Evolutionary conservation across 2,797 vertebrate genomes (phyloP).

Genomic region (Macropodus opercularis): DNA sequence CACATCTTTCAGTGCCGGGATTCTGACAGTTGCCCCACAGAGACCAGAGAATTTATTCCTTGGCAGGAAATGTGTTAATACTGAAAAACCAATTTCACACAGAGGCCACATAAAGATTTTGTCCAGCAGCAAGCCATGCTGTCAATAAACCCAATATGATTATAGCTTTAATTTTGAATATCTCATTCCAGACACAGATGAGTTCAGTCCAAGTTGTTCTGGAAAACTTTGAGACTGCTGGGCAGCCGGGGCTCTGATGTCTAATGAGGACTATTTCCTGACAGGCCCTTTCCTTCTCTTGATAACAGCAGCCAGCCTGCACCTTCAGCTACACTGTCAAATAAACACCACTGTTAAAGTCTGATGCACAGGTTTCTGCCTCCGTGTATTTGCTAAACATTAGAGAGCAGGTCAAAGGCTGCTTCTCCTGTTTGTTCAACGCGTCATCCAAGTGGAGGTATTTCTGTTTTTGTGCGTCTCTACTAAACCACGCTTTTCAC

Average conservation of each 20-base stretch:
- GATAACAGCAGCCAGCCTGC: conserved; percentile 44
- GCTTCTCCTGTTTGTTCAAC: neutral
- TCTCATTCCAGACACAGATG: conserved; percentile 20
- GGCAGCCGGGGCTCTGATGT: conserved; percentile 41
- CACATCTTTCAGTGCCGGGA: conserved; percentile 11
- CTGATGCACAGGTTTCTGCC: neutral
- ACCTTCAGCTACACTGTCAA: conserved; percentile 11
- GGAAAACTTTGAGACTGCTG: conserved; percentile 13
- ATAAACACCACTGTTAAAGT: conserved; percentile 14
- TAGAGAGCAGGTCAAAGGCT: conserved; percentile 7
- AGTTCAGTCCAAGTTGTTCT: conserved; percentile 8
- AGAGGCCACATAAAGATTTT: conserved; percentile 24
- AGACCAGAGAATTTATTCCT: conserved; percentile 13
- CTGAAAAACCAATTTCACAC: conserved; percentile 32
- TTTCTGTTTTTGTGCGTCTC: neutral
- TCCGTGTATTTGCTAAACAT: neutral
- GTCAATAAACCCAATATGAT: conserved; percentile 1
- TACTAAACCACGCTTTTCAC: neutral
- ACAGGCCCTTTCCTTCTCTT: conserved; percentile 74
- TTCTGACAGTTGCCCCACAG: neutral
- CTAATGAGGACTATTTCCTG: conserved; percentile 76
- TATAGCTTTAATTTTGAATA: conserved; percentile 15
- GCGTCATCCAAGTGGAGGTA: neutral
- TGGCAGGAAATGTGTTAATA: conserved; percentile 22
- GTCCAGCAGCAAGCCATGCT: neutral